A percentile compares a stretch with the other conserved stretches of the same genome.
Conservation (phyloP, 37 sponge, comb jelly and placozoan genomes). For the Aplysina aerophoba region DNA sequence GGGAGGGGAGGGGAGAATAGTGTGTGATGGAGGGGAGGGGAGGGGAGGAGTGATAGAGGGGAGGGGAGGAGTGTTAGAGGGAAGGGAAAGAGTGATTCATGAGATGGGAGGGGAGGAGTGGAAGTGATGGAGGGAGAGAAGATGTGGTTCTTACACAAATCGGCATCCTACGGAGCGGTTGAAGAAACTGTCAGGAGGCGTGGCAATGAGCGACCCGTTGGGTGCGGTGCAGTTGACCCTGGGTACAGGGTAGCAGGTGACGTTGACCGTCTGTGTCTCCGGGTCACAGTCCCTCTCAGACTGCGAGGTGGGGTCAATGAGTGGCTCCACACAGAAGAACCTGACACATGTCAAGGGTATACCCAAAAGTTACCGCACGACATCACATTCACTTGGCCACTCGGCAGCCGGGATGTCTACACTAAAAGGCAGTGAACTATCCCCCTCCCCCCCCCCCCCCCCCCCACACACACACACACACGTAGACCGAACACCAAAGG, state of each 20-base stretch:
- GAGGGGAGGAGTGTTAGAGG: neutral
- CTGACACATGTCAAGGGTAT: constrained; percentile 38
- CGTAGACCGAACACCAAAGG: neutral
- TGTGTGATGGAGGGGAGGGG: neutral
- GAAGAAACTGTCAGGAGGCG: neutral
- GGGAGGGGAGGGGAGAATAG: neutral
- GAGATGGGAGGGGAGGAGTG: neutral
- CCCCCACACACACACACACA: constrained; percentile 26
- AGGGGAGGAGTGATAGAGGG: neutral
- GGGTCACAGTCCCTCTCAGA: constrained; percentile 43
- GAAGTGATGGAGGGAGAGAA: neutral
- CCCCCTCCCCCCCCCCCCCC: neutral
- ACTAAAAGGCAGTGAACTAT: neutral
- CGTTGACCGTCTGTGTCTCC: constrained; percentile 18
- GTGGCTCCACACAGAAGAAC: constrained; percentile 61
- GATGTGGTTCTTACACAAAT: constrained; percentile 32
- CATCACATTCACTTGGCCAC: neutral
- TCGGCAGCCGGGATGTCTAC: neutral
- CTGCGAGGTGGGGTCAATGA: constrained; percentile 51
- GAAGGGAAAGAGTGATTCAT: no score
- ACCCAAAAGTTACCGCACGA: neutral
- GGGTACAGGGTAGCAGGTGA: constrained; percentile 64
- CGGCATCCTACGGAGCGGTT: neutral
- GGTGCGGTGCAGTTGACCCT: constrained; percentile 4
- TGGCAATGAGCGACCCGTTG: neutral